phyloP scores from a whole-genome alignment of 2,797 vertebrate species.

The Alca torda region DNA sequence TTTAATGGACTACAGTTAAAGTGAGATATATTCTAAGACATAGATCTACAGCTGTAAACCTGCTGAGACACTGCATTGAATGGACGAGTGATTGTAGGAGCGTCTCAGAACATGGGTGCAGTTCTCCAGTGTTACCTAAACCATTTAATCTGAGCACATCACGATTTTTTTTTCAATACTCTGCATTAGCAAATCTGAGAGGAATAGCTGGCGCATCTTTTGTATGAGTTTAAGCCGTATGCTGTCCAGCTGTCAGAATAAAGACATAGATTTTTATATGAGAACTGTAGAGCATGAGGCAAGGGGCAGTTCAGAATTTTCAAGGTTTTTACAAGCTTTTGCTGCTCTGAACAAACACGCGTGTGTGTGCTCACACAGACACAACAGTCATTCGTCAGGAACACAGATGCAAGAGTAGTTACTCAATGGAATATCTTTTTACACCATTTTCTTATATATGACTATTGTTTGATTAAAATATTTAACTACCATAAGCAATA shows the following conservation, averaged over 20 bases:
- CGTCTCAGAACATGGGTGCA: slow-evolving; percentile 65
- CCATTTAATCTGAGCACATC: slow-evolving; percentile 74
- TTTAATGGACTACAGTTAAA: slow-evolving; percentile 77
- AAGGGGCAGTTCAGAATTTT: slow-evolving; percentile 78
- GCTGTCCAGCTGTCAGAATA: slow-evolving; percentile 75
- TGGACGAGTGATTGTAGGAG: slow-evolving; percentile 62
- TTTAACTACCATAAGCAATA: slow-evolving; percentile 82
- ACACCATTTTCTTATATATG: slow-evolving; percentile 60
- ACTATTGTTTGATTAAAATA: slow-evolving; percentile 67
- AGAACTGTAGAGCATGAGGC: slow-evolving; percentile 71
- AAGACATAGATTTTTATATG: slow-evolving; percentile 73
- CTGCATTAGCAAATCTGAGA: slow-evolving; percentile 71
- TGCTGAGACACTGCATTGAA: slow-evolving; percentile 53
- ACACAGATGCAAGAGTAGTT: slow-evolving; percentile 31
- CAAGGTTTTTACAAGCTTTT: slow-evolving; percentile 51
- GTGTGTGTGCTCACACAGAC: neutral
- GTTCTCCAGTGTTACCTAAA: slow-evolving; percentile 74
- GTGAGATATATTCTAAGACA: slow-evolving; percentile 51
- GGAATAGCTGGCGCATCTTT: slow-evolving; percentile 76
- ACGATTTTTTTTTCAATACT: slow-evolving; percentile 50
- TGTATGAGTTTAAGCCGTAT: slow-evolving; percentile 72
- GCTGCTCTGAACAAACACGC: slow-evolving; percentile 4
- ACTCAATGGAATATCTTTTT: slow-evolving; percentile 45
- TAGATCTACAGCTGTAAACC: slow-evolving; percentile 63
- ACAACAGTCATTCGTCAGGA: slow-evolving; percentile 37